phyloP scores from a whole-genome alignment of 2,113 vertebrate species.

The Xiphorhynchus elegans region DNA sequence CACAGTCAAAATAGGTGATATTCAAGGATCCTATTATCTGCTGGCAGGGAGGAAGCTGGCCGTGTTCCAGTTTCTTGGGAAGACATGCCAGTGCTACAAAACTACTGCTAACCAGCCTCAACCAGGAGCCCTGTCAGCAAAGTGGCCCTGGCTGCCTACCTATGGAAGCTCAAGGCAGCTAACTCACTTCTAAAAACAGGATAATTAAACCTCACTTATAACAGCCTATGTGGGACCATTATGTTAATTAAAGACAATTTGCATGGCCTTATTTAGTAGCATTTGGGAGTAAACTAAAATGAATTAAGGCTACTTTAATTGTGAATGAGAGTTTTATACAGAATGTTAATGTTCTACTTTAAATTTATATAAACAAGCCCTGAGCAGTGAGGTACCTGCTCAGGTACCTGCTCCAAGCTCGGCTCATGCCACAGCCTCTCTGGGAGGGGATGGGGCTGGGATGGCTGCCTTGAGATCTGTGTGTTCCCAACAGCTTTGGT shows the following conservation, averaged over 20 bases:
- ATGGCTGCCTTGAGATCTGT: neutral
- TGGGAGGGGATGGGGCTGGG: neutral
- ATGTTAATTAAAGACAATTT: constrained; percentile 33
- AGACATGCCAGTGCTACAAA: neutral
- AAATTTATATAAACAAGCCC: neutral
- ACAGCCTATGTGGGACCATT: constrained; percentile 31
- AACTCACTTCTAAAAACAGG: neutral
- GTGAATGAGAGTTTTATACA: constrained; percentile 9
- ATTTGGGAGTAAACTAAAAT: constrained; percentile 36
- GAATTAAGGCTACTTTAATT: constrained; percentile 27
- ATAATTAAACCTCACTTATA: constrained; percentile 34
- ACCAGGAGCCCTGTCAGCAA: neutral
- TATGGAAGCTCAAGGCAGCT: neutral
- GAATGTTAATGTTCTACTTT: constrained; percentile 21
- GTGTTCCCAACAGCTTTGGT: neutral
- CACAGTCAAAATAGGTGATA: neutral
- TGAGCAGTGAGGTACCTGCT: neutral
- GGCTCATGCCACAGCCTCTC: neutral
- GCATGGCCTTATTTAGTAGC: constrained; percentile 24
- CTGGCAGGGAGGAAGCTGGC: neutral
- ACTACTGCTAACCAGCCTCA: neutral
- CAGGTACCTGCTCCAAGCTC: neutral
- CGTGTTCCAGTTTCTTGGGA: neutral
- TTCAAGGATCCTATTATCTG: neutral
- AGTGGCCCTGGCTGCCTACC: neutral